Evolutionary conservation across 2,797 vertebrate genomes (phyloP), one percentile per base, ranked within the genome.

Genomic region (Sternotherus odoratus): DNA sequence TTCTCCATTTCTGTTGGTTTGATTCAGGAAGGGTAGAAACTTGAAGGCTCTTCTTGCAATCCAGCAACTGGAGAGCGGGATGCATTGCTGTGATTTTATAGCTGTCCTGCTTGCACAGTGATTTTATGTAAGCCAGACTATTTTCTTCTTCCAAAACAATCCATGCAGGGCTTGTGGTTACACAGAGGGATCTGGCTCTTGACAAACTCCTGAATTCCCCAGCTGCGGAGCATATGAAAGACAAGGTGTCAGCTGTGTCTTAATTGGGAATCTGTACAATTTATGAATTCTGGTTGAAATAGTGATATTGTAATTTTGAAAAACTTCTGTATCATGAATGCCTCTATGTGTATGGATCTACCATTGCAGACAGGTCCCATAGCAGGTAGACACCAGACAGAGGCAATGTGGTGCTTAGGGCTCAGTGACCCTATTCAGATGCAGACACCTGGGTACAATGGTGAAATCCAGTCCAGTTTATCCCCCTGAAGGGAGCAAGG

Each of bases 131-230:
- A 48, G 78, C 74, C 56, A 75, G 57, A 72, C 43, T 46, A n/a
- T 8, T 43, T 50, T n/a, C n/a, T 90, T 85, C 87, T 46, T 93
- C 53, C 39, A 66, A 23, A n/a, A 86, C 53, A 69, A 82, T 84
- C 53, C 19, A 8, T 30, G n/a, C 39, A 7, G 21, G 2, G 23
- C 12, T 91, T 30, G 54, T 79, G 84, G 26, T 63, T 84, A 49
- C 79, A 1, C 24, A 48, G 17, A 12, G 74, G 75, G 54, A 84
- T 82, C 80, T 82, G 0, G n/a, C 53, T 74, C 1, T 0, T 15
- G 23, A 56, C 23, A 21, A 56, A 69, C 21, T 36, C n/a, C 33
- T 69, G 19, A 36, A n/a, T 81, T 57, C 21, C 26, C 12, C 46
- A 87, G 0, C 75, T 80, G 4, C 0, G 2, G 86, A 26, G 19